These are phyloP conservation scores for Zaprionus tsacasi DNA, from an alignment of 1,140 invertebrate species.

Conservation along the genomic window DNA sequence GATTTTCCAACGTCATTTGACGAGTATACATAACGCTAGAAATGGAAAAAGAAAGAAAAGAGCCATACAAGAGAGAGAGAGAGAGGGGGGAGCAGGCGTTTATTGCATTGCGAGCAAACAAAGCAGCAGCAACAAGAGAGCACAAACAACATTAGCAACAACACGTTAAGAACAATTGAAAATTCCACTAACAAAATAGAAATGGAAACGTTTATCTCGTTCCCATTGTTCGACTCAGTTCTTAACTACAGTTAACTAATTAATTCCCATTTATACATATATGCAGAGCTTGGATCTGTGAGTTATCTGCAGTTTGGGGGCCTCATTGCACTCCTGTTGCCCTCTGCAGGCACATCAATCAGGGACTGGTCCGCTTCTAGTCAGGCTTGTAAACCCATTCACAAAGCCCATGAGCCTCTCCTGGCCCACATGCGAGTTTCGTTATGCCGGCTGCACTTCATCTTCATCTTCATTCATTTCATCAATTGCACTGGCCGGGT, in stretches of 20 bases:
- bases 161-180: slow-evolving; percentile 16
- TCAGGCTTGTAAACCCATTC: not conserved
- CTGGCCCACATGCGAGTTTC: slow-evolving; percentile 20
- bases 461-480: slow-evolving; percentile 80
- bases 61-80: slow-evolving; percentile 6
- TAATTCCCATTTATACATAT: slow-evolving; percentile 9
- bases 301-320: slow-evolving; percentile 36
- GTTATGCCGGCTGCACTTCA: slow-evolving; percentile 59
- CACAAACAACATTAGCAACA: slow-evolving; percentile 9
- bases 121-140: slow-evolving; percentile 10
- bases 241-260: slow-evolving; percentile 18
- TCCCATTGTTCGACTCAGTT: not conserved
- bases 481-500: slow-evolving; percentile 57
- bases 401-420: not conserved
- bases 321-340: slow-evolving; percentile 11
- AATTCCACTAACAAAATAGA: slow-evolving; percentile 10
- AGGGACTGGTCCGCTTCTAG: not conserved
- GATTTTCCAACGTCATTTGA: slow-evolving; percentile 46
- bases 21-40: slow-evolving; percentile 12
- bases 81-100: slow-evolving; percentile 14
- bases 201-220: not conserved
- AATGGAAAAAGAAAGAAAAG: slow-evolving; percentile 3
- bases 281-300: not conserved
- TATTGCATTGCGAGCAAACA: slow-evolving; percentile 28
- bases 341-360: slow-evolving; percentile 53